Conservation (phyloP, 2,888 invertebrate genomes). For the Melipona beecheii region DNA sequence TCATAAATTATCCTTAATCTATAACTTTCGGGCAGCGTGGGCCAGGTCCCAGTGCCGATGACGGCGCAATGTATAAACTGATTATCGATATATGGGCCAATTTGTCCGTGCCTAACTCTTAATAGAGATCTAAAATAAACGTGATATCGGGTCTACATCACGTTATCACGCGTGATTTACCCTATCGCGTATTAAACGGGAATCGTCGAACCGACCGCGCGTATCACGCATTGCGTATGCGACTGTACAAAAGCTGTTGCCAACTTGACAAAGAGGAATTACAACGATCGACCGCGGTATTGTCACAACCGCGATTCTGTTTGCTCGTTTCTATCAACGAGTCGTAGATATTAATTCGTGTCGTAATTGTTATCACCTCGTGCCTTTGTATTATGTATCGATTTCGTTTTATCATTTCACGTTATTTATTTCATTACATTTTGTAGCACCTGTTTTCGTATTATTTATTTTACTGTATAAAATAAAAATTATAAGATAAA, state of each 20-base stretch:
- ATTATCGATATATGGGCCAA: slow-evolving; percentile 7
- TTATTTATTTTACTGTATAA: too few relatives aligned
- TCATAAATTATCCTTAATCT: slow-evolving; percentile 9
- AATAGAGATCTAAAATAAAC: slow-evolving; percentile 11
- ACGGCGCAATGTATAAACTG: slow-evolving; percentile 2
- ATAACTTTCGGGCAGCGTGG: slow-evolving; percentile 8
- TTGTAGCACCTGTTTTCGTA: too few relatives aligned
- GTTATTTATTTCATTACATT: too few relatives aligned
- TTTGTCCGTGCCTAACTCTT: not conserved
- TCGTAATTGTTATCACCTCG: too few relatives aligned
- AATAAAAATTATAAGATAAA: too few relatives aligned
- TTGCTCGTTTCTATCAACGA: not conserved
- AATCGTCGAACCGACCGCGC: not conserved
- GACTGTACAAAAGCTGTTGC: too few relatives aligned
- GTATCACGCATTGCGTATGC: not conserved
- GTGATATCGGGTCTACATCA: not conserved
- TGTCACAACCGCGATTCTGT: not conserved
- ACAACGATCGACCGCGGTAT: not conserved
- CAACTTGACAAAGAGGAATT: not conserved
- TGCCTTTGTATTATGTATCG: too few relatives aligned
- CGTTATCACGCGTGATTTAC: not conserved
- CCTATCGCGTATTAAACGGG: not conserved
- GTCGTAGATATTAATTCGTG: too few relatives aligned
- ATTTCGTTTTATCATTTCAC: too few relatives aligned
- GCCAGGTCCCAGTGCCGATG: not conserved